Evolutionary conservation across 1,140 invertebrate species (phyloP), one percentile per base, ranked within the genome.

Genomic region (Polypedilum pembai): DNA sequence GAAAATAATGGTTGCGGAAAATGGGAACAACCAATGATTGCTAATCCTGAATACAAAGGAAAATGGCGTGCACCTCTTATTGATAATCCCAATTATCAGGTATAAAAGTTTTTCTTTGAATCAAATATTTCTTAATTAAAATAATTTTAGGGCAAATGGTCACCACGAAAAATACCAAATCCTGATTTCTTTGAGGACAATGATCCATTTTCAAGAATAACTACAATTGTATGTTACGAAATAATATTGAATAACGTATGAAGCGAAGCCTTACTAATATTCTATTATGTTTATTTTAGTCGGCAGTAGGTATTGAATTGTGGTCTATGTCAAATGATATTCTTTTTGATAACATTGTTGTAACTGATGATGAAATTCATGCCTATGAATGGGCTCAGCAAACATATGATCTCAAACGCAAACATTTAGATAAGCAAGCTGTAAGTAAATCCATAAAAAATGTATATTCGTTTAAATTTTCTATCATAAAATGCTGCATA

Each of bases 301-400:
- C 86, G 79, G 95, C 95, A 75, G 85, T 99, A 77, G 97, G 96
- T 41, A 90, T 99, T 80, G 98, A 99, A 83, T 83, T 99, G 45
- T 99, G 98, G 98, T 96, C 96, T 0, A 99, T 99, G 94, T 96
- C 94, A 0, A 90, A 94, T 77, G 88, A 91, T 78, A 94, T 99
- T 78, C 85, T 94, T 65, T 98, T 97, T 84, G 98, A 99, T 83
- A 99, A 99, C 83, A 87, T 99, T 41, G 85, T 99, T 45, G 88
- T 99, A 75, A 94, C 95, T 1, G 94, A 98, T 82, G 90, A 94
- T 78, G 83, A 89, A 75, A 84, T 83, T n/a, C 86, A 93, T 0
- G 94, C 95, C 1, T 85, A 90, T 41, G 84, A 90, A 73, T 98
- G 93, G 89, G 90, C 95, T 10, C 83, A 85, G 74, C 88, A 92